Evolutionary conservation across 2,113 vertebrate genomes (phyloP), one percentile per base, ranked within the genome.

Genomic region (Limanda limanda): DNA sequence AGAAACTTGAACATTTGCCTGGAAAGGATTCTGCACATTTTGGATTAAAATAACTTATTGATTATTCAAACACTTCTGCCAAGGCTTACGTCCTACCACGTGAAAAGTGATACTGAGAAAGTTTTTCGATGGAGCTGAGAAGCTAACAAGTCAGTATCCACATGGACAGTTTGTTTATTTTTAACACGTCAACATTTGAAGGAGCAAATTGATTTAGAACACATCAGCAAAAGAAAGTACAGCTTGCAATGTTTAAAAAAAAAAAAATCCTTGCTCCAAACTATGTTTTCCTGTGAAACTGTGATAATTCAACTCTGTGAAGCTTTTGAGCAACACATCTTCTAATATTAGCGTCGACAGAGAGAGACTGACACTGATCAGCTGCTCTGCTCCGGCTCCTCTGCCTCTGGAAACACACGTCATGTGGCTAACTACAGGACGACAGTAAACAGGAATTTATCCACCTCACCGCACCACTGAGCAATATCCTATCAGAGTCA

Each of bases 401-500:
- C 35, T 9, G 9, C 35, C 47, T 75, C 45, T 66, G 67, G 71
- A 62, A n/a, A 59, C 40, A 65, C 31, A 31, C 5, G 31, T 31
- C 5, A 17, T 40, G 60, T 55, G 57, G 42, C 3, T 21, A 52
- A 56, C 35, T 66, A 31, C 35, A 37, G 35, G 35, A 23, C 79
- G 52, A 62, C 0, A 1, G 51, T 48, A 82, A 86, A 87, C 65
- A 62, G 6, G 15, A 66, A 81, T 86, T 83, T 84, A 6, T 72
- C 60, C 63, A 57, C 17, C 51, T 74, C 40, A n/a, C 68, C 3
- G 68, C 79, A 74, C 27, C 73, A 71, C 25, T 20, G 18, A 88
- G 71, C 87, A 85, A 79, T 76, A 65, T 23, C 55, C 31, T 73
- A 83, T 83, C 65, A 79, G 27, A 31, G 61, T 20, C 79, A 48